phyloP scores from a whole-genome alignment of 1,140 invertebrate species.

The Rhopalosiphum maidis region DNA sequence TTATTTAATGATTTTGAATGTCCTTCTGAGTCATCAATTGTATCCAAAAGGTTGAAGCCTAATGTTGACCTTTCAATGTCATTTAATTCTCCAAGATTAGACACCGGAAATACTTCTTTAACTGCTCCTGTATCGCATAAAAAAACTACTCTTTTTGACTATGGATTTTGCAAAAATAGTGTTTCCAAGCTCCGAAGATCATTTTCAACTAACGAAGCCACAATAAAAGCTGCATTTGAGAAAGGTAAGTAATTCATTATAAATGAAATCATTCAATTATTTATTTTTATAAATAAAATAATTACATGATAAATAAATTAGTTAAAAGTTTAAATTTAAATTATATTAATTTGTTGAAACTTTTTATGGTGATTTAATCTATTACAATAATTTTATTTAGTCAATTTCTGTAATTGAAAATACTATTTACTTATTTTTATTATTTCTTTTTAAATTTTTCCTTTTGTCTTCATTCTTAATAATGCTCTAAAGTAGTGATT shows the following conservation, averaged over 20 bases:
- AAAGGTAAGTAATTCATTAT: constrained; percentile 63
- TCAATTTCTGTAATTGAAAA: too few relatives aligned
- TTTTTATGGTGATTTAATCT: too few relatives aligned
- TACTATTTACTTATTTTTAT: too few relatives aligned
- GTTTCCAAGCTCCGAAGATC: constrained; percentile 64
- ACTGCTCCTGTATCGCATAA: constrained; percentile 18
- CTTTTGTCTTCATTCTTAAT: too few relatives aligned
- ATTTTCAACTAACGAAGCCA: constrained; percentile 69
- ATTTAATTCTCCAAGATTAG: constrained; percentile 26
- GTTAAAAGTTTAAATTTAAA: too few relatives aligned
- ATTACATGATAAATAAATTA: too few relatives aligned
- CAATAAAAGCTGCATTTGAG: constrained; percentile 71
- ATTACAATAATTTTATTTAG: too few relatives aligned
- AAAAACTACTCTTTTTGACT: constrained; percentile 60
- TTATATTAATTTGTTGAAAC: too few relatives aligned
- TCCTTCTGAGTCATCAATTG: not conserved
- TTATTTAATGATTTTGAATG: constrained; percentile 42
- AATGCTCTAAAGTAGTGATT: too few relatives aligned
- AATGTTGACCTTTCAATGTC: constrained; percentile 47
- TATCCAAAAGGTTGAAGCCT: not conserved
- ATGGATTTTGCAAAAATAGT: constrained; percentile 60
- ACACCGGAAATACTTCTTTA: constrained; percentile 34
- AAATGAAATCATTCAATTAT: not conserved
- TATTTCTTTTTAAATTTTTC: too few relatives aligned
- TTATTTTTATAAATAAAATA: not conserved